phyloP scores from a whole-genome alignment of 1,140 invertebrate genomes.

The Cotesia chilonis region DNA sequence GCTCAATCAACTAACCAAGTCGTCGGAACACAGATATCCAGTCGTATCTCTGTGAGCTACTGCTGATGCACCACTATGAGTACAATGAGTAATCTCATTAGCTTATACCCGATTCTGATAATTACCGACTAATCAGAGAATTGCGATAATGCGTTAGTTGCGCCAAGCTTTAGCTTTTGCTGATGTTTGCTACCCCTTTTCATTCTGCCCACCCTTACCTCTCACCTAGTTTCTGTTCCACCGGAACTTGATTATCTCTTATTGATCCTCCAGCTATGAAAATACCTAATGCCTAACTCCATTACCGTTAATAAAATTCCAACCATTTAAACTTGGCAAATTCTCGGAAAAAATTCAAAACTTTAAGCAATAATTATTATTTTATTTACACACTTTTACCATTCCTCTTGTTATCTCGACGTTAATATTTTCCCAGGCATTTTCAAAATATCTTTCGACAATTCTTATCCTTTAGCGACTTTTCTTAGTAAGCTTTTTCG shows the following conservation, averaged over 20 bases:
- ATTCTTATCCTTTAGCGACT: conserved; percentile 23
- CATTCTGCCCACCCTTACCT: neutral
- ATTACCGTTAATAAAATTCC: neutral
- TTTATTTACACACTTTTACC: neutral
- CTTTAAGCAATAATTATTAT: no score
- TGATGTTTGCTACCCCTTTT: conserved; percentile 1
- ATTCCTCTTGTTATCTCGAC: neutral
- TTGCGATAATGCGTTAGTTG: conserved; percentile 53
- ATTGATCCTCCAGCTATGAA: conserved; percentile 46
- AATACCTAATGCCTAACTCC: neutral
- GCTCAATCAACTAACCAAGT: conserved; percentile 55
- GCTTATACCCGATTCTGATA: conserved; percentile 54
- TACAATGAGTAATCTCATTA: conserved; percentile 57
- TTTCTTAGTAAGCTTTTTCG: conserved; percentile 20
- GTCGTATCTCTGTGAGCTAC: no score
- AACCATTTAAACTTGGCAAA: neutral
- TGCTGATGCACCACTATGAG: conserved; percentile 18
- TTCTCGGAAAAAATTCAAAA: no score
- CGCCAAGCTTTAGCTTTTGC: conserved; percentile 12
- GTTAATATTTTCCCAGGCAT: neutral
- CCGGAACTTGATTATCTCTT: conserved; percentile 50
- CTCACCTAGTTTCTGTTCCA: conserved; percentile 3
- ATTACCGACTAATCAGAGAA: conserved; percentile 60
- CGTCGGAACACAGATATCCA: conserved; percentile 48
- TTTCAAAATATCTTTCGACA: conserved; percentile 27